Percentiles rank a stretch among this genome's conserved stretches.
phyloP scores from a whole-genome alignment of 2,888 invertebrate genomes.

The Pyralis farinalis region DNA sequence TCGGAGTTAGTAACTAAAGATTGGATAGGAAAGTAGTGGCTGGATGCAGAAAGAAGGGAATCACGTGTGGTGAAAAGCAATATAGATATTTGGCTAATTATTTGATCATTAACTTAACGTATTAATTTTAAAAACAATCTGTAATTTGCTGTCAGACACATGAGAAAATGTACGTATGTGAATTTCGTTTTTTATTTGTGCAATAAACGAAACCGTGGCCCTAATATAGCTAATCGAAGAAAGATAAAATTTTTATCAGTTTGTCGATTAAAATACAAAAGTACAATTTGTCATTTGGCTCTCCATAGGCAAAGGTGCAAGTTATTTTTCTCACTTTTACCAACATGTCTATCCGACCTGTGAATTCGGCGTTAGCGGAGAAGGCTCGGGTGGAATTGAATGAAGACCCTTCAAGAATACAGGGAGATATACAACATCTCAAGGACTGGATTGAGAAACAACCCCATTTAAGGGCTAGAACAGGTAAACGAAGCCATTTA shows the following conservation, averaged over 20 bases:
- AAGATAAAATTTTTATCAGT: slow-evolving; percentile 1
- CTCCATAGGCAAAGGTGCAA: too few relatives aligned
- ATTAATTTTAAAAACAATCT: too few relatives aligned
- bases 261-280: background rate
- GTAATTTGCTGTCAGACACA: too few relatives aligned
- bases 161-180: too few relatives aligned
- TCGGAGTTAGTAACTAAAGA: too few relatives aligned
- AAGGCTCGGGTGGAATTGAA: slow-evolving; percentile 72
- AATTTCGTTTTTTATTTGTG: too few relatives aligned
- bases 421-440: slow-evolving; percentile 67
- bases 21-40: too few relatives aligned
- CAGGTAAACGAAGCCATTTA: slow-evolving; percentile 29
- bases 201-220: too few relatives aligned
- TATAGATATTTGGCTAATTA: too few relatives aligned
- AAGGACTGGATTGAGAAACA: slow-evolving; percentile 78
- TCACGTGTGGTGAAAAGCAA: too few relatives aligned
- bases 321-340: slow-evolving; percentile 1
- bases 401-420: slow-evolving; percentile 69
- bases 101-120: too few relatives aligned
- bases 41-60: too few relatives aligned
- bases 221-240: slow-evolving; percentile 15
- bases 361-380: slow-evolving; percentile 29
- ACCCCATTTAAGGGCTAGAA: slow-evolving; percentile 69
- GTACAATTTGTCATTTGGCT: background rate
- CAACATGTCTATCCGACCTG: slow-evolving; percentile 32